These are phyloP conservation scores for Eumeta japonica DNA, from an alignment of 1,140 invertebrate genomes.

Conservation along the genomic window DNA sequence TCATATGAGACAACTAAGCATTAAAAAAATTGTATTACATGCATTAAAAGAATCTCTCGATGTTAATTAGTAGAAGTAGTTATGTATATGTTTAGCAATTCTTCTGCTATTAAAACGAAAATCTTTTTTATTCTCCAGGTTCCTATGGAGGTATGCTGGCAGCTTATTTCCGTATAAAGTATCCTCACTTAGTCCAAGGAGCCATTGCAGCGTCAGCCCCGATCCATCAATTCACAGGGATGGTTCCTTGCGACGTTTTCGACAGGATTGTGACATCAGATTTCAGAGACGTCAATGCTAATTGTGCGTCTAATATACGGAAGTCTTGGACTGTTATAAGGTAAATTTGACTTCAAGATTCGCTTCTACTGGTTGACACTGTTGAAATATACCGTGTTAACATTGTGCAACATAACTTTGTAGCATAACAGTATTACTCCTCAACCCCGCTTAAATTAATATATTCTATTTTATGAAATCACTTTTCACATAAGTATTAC, in stretches of 20 bases:
- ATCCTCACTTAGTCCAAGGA: conserved; percentile 86
- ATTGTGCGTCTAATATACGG: conserved; percentile 73
- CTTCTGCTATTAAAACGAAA: too few relatives aligned
- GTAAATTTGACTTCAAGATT: conserved; percentile 31
- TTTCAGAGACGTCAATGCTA: conserved; percentile 61
- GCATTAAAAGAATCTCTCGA: too few relatives aligned
- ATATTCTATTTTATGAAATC: too few relatives aligned
- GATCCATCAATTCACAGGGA: conserved; percentile 81
- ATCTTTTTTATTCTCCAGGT: too few relatives aligned
- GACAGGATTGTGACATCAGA: conserved; percentile 76
- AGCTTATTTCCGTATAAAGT: conserved; percentile 95
- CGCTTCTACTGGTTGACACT: not conserved
- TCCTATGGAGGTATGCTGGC: conserved; percentile 96
- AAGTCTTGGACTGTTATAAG: conserved; percentile 78
- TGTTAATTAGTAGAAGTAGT: too few relatives aligned
- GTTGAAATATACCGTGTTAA: not conserved
- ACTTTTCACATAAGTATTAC: too few relatives aligned
- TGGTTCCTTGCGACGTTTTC: conserved; percentile 60
- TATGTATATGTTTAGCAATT: too few relatives aligned
- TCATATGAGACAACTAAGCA: too few relatives aligned
- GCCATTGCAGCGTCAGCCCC: conserved; percentile 94
- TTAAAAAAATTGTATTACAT: too few relatives aligned
- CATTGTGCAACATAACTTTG: not conserved
- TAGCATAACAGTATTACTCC: too few relatives aligned
- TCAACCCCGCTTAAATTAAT: too few relatives aligned